Conservation (phyloP, 1,140 invertebrate genomes). For the Rhyzopertha dominica region DNA sequence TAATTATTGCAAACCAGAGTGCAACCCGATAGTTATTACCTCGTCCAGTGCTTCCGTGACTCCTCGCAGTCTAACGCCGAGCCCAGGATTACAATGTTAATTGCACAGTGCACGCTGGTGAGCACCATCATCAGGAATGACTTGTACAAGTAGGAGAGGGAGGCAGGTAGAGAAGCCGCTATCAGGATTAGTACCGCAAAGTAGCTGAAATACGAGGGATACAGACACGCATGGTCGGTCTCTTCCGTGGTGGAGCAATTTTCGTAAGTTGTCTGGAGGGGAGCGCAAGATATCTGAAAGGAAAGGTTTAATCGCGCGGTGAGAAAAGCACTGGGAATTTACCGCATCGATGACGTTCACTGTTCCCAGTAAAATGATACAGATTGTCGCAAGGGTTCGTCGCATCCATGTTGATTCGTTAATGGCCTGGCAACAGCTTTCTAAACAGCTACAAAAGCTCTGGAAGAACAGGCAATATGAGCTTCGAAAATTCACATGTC, state of each 20-base stretch:
- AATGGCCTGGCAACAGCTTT: slow-evolving; percentile 49
- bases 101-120: slow-evolving; percentile 53
- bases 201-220: slow-evolving; percentile 71
- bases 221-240: slow-evolving; percentile 49
- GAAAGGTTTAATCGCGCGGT: slow-evolving; percentile 11
- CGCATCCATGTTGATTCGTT: slow-evolving; percentile 53
- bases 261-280: slow-evolving; percentile 19
- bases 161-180: slow-evolving; percentile 65
- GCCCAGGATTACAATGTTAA: slow-evolving; percentile 58
- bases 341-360: slow-evolving; percentile 58
- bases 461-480: slow-evolving; percentile 10
- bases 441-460: slow-evolving; percentile 35
- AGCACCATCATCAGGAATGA: slow-evolving; percentile 58
- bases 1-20: slow-evolving; percentile 1
- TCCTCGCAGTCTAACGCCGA: slow-evolving; percentile 57
- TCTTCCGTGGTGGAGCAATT: slow-evolving; percentile 33
- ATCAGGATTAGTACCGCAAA: slow-evolving; percentile 65
- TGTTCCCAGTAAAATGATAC: slow-evolving; percentile 53
- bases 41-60: slow-evolving; percentile 41
- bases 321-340: too few species aligned
- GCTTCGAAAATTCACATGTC: too few species aligned
- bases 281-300: slow-evolving; percentile 35
- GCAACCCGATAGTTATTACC: slow-evolving; percentile 18
- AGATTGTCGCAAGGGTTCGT: slow-evolving; percentile 50
- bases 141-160: slow-evolving; percentile 67